Percentiles rank a stretch among this genome's conserved stretches.
Conservation (phyloP, 2,888 invertebrate species). For the Scaptomyza caliginosa region DNA sequence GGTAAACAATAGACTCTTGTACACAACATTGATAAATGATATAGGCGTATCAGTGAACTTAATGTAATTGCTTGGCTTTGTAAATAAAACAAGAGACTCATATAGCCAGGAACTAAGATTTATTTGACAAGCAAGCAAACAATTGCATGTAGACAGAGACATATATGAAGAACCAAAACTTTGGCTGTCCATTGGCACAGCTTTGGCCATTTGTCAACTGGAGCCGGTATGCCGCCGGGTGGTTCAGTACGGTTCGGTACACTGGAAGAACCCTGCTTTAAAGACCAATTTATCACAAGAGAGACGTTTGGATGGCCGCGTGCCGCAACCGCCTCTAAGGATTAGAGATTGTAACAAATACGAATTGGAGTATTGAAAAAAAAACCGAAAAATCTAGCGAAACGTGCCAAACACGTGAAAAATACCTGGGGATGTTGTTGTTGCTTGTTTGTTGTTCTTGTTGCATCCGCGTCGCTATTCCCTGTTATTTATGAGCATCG, state of each 20-base stretch:
- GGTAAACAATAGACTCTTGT: slow-evolving; percentile 5
- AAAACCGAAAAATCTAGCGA: slow-evolving; percentile 77
- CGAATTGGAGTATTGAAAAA: slow-evolving; percentile 56
- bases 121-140: slow-evolving; percentile 66
- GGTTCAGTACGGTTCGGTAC: slow-evolving; percentile 26
- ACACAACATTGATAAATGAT: slow-evolving; percentile 44
- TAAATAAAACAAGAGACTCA: slow-evolving; percentile 68
- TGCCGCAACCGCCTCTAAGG: slow-evolving; percentile 50
- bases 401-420: slow-evolving; percentile 82
- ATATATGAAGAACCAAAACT: slow-evolving; percentile 28
- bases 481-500: slow-evolving; percentile 76
- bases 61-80: slow-evolving; percentile 71
- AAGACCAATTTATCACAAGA: slow-evolving; percentile 76
- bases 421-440: slow-evolving; percentile 77
- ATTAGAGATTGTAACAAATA: slow-evolving; percentile 46
- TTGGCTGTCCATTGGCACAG: slow-evolving; percentile 62
- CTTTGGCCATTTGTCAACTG: slow-evolving; percentile 68
- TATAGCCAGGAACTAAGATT: slow-evolving; percentile 59
- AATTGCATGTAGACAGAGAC: slow-evolving; percentile 52
- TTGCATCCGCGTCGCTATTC: slow-evolving; percentile 52
- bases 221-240: slow-evolving; percentile 15
- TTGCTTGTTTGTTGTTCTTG: slow-evolving; percentile 30
- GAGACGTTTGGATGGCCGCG: slow-evolving; percentile 45
- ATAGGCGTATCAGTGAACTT: slow-evolving; percentile 49
- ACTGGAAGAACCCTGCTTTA: slow-evolving; percentile 59